These are phyloP conservation scores for Antennarius maculatus DNA, from an alignment of 2,797 vertebrate species.

Conservation along the genomic window DNA sequence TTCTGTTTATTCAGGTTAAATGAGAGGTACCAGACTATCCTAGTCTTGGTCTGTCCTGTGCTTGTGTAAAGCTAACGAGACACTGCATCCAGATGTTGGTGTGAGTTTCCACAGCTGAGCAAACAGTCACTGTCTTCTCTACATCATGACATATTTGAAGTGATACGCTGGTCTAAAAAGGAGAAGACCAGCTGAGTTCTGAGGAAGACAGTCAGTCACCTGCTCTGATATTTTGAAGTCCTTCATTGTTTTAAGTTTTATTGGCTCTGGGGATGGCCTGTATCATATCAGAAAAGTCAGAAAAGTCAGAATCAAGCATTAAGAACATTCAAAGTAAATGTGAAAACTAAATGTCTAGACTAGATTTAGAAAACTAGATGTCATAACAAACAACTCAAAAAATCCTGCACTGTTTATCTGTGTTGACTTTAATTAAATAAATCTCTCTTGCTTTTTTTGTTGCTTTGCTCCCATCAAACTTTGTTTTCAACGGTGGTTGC, in stretches of 20 bases:
- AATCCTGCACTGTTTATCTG: background rate
- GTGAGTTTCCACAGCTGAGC: slow-evolving; percentile 76
- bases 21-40: slow-evolving; percentile 24
- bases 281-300: background rate
- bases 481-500: background rate
- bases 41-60: slow-evolving; percentile 1
- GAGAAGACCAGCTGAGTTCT: slow-evolving; percentile 46
- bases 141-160: slow-evolving; percentile 77
- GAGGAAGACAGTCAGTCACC: slow-evolving; percentile 11
- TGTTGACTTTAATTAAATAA: no score
- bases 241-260: slow-evolving; percentile 2
- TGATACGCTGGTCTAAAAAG: slow-evolving; percentile 68
- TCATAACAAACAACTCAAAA: background rate
- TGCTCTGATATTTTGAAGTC: slow-evolving; percentile 14
- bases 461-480: no score
- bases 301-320: no score
- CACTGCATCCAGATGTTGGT: slow-evolving; percentile 70
- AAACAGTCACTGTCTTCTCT: slow-evolving; percentile 78
- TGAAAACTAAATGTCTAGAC: background rate
- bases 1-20: slow-evolving; percentile 22
- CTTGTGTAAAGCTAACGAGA: slow-evolving; percentile 45
- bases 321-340: background rate
- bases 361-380: background rate
- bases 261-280: background rate
- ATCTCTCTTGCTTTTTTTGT: no score